Evolutionary conservation across 92 coral and sea anemone genomes (phyloP), one percentile per base, ranked within the genome.

Genomic region (Zoanthus gigantus): DNA sequence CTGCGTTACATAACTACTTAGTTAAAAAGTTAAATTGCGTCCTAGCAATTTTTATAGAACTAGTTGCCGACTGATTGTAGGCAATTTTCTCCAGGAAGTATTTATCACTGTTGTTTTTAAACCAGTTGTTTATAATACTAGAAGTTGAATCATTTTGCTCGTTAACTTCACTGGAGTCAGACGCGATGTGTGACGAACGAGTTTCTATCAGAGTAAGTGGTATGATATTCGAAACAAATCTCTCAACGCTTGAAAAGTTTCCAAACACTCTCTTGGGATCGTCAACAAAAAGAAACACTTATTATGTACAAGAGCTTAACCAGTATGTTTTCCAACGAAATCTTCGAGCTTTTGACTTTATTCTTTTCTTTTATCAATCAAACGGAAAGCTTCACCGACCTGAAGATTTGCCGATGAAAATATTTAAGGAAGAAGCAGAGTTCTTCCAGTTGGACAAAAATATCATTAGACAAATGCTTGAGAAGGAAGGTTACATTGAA

Each of bases 151-250:
- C 37, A 50, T n/a, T 69, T 31, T 18, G 63, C 50, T 52, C 31
- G 31, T 13, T 13, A 63, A 77, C 50, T 30, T 54, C 46, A 28
- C 3, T 31, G 45, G 0, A 10, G 44, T 58, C 0, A 30, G 53
- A 58, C 82, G 44, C 74, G 76, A 83, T 93, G 82, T 92, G 71
- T 86, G 94, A 91, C 88, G 94, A 94, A 50, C 99, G 99, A 63
- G 98, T 96, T 13, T 94, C 94, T 74, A 96, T 96, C 89, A 95
- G 93, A 89, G 94, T 96, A 31, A 96, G 99, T 84, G 99, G 99
- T 18, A 92, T 95, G 94, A 91, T 93, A n/a, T 96, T 92, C 81
- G 99, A 96, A 78, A 96, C 99, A 29, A 96, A 93, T 23, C 87
- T 90, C 74, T 88, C 81, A 53, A 96, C 99, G 10, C 88, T 96